Conservation (phyloP, 2,888 invertebrate species). For the Sussaba pulchella region DNA sequence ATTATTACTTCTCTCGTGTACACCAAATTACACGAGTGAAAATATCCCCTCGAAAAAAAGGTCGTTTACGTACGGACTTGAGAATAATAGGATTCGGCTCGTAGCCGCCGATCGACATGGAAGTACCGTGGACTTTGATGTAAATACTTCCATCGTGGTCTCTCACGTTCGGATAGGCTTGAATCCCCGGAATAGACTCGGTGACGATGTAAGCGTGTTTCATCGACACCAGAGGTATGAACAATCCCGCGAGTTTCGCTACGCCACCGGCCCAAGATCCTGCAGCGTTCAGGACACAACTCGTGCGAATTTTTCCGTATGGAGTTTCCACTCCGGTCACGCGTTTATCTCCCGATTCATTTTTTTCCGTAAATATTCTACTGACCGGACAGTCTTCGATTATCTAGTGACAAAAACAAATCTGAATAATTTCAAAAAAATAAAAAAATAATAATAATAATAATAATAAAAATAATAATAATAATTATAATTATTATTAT, state of each 20-base stretch:
- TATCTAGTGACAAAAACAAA: slow-evolving; percentile 84
- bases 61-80: slow-evolving; percentile 87
- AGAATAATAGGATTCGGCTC: slow-evolving; percentile 93
- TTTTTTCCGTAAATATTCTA: slow-evolving; percentile 89
- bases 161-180: slow-evolving; percentile 92
- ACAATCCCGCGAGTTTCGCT: slow-evolving; percentile 88
- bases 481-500: no score
- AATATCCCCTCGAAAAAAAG: no score
- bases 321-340: slow-evolving; percentile 92
- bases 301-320: slow-evolving; percentile 90
- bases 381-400: slow-evolving; percentile 91
- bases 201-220: slow-evolving; percentile 95
- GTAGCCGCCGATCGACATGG: slow-evolving; percentile 94
- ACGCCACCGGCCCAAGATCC: slow-evolving; percentile 94
- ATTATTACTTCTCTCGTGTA: no score
- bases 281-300: slow-evolving; percentile 91
- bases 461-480: no score
- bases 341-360: slow-evolving; percentile 87
- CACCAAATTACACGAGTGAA: no score
- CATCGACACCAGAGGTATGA: slow-evolving; percentile 92
- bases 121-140: slow-evolving; percentile 93
- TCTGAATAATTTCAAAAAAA: not conserved
- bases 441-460: no score
- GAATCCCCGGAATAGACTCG: slow-evolving; percentile 90
- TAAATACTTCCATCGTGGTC: slow-evolving; percentile 95